Evolutionary conservation across 1,140 invertebrate genomes (phyloP).

Genomic region (Bombus confusus): DNA sequence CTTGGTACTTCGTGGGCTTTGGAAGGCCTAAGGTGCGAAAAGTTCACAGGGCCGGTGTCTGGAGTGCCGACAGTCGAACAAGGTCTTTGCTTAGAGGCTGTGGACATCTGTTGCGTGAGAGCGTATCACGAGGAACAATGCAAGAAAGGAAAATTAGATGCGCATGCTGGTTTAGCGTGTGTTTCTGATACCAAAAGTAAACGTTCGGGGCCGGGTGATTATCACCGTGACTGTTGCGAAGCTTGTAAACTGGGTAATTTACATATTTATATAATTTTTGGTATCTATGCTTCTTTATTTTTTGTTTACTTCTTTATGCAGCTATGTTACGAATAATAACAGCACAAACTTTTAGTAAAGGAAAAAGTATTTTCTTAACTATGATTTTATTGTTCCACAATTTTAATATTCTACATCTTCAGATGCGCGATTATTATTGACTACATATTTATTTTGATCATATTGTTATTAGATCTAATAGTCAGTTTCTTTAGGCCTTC

Average conservation of each 20-base stretch:
- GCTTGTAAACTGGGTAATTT: conserved; percentile 82
- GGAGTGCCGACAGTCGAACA: conserved; percentile 80
- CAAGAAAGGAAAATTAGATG: conserved; percentile 81
- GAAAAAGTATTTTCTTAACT: neutral
- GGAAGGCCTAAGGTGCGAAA: conserved; percentile 80
- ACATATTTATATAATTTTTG: neutral
- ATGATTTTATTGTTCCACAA: neutral
- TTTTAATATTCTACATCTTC: neutral
- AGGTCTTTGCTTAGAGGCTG: conserved; percentile 81
- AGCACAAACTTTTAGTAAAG: no score
- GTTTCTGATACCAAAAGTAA: conserved; percentile 39
- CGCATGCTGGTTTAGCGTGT: conserved; percentile 79
- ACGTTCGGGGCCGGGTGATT: conserved; percentile 69
- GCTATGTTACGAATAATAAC: neutral
- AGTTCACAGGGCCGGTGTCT: conserved; percentile 80
- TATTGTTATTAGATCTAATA: no score
- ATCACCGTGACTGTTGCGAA: conserved; percentile 83
- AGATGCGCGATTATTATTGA: no score
- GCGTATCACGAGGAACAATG: conserved; percentile 78
- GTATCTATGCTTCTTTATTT: neutral
- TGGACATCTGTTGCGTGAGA: conserved; percentile 83
- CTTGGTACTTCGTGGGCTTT: conserved; percentile 81
- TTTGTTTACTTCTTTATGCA: neutral
- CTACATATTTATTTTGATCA: no score
- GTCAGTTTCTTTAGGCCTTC: no score